Evolutionary conservation across 2,113 vertebrate genomes (phyloP).

Genomic region (Sander lucioperca): DNA sequence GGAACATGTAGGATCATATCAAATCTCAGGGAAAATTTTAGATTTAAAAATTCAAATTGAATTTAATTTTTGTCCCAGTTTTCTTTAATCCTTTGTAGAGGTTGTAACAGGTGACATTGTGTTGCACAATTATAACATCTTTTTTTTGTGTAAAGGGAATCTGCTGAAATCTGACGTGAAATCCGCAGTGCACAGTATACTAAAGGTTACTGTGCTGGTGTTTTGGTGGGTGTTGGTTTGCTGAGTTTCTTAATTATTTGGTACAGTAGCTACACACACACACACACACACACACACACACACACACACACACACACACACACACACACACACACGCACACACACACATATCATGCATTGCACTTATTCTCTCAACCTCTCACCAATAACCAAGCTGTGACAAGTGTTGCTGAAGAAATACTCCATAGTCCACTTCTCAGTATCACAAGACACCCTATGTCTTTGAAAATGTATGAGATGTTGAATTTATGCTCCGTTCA

Average conservation of each 20-base stretch:
- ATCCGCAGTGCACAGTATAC: neutral
- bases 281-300: neutral
- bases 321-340: constrained; percentile 8
- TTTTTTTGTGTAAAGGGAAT: neutral
- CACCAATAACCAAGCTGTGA: constrained; percentile 50
- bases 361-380: constrained; percentile 38
- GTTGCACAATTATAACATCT: neutral
- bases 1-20: neutral
- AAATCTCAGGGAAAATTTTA: no score
- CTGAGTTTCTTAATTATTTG: neutral
- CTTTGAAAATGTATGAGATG: neutral
- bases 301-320: constrained; percentile 3
- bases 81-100: neutral
- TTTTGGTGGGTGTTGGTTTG: neutral
- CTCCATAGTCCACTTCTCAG: constrained; percentile 15
- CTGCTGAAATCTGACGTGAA: neutral
- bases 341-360: constrained; percentile 15
- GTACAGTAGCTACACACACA: neutral
- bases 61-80: neutral
- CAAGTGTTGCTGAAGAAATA: constrained; percentile 37
- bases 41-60: no score
- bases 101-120: neutral
- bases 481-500: neutral
- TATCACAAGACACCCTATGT: neutral
- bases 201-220: neutral